These are phyloP conservation scores for Potorous gilbertii DNA, from an alignment of 2,797 vertebrate species.

Conservation along the genomic window DNA sequence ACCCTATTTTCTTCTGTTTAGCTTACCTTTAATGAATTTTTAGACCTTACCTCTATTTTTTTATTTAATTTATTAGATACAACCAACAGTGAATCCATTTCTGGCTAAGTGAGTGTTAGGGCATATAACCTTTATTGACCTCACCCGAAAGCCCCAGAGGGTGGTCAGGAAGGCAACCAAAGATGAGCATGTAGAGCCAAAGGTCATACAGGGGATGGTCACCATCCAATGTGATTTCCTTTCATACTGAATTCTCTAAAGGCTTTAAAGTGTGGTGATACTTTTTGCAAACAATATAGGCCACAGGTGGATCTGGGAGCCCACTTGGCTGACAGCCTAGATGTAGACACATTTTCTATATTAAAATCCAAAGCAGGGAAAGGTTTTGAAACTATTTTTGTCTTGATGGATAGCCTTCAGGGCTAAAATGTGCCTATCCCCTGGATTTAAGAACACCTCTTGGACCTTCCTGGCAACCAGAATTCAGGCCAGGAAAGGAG, in stretches of 20 bases:
- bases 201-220: conserved; percentile 30
- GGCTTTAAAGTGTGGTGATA: conserved; percentile 53
- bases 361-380: conserved; percentile 67
- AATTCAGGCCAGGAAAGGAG: conserved; percentile 30
- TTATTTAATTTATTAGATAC: conserved; percentile 66
- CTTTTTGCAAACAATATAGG: conserved; percentile 40
- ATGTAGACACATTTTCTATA: conserved; percentile 74
- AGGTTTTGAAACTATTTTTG: conserved; percentile 63
- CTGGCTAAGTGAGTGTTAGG: conserved; percentile 45
- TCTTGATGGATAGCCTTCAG: conserved; percentile 58
- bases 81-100: conserved; percentile 35
- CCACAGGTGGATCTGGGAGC: conserved; percentile 54
- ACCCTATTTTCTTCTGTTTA: neutral
- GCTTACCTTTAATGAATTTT: neutral
- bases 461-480: neutral
- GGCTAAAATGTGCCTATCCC: conserved; percentile 37
- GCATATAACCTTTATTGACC: neutral
- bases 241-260: conserved; percentile 52
- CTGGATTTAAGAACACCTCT: neutral
- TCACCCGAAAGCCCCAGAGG: conserved; percentile 42
- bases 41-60: neutral
- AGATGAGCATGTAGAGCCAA: conserved; percentile 18
- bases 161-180: conserved; percentile 6
- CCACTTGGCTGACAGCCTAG: conserved; percentile 54
- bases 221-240: conserved; percentile 49